phyloP scores from a whole-genome alignment of 2,797 vertebrate genomes.

The Lepus townsendii region DNA sequence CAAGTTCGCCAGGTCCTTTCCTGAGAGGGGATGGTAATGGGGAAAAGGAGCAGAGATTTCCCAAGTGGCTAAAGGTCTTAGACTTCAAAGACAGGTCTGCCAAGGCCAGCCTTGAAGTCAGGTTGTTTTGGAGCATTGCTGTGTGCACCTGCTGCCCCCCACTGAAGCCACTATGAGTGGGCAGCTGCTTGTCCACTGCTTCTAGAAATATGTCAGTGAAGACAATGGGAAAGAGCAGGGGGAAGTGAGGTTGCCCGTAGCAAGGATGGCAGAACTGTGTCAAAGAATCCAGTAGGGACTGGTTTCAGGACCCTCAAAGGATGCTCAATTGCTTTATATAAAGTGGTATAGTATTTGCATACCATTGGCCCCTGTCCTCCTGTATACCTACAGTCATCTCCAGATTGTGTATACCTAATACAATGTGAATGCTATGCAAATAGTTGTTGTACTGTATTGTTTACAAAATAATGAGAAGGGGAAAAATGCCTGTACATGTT shows the following conservation, averaged over 20 bases:
- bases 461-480: neutral
- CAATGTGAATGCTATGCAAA: neutral
- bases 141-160: neutral
- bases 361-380: neutral
- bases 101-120: neutral
- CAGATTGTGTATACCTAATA: neutral
- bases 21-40: neutral
- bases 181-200: neutral
- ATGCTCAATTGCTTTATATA: neutral
- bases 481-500: neutral
- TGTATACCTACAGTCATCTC: neutral
- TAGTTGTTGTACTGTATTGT: neutral
- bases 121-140: neutral
- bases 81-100: constrained; percentile 8
- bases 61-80: neutral
- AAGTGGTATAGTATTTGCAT: neutral
- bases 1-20: constrained; percentile 4
- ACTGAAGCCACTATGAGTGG: neutral
- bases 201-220: neutral
- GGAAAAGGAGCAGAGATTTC: neutral
- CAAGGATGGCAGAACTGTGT: neutral
- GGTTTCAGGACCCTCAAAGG: neutral
- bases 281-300: neutral
- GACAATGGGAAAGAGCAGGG: neutral
- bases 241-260: neutral